Evolutionary conservation across 2,888 invertebrate species (phyloP), one percentile per base, ranked within the genome.

Genomic region (Spodoptera picta): DNA sequence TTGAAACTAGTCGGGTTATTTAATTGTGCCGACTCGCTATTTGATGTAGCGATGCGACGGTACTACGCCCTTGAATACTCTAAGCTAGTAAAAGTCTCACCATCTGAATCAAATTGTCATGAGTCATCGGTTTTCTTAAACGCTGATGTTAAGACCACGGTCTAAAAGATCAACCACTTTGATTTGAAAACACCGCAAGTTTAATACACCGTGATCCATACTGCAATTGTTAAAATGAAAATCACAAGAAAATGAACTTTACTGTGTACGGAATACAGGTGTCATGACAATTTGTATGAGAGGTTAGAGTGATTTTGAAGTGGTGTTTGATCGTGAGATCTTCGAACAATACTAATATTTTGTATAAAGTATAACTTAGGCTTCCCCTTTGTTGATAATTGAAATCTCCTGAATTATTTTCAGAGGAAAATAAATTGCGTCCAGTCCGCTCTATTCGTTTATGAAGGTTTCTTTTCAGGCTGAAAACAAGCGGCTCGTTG

Each of bases 171-270:
- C 66, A 67, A 83, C 82, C 83, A 81, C 89, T 88, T 90, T 90
- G 90, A 91, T 92, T 92, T 89, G 90, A 91, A 90, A 88, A 88
- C 88, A 92, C 92, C 91, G 89, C 92, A 92, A 90, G 64, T 83
- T 76, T 75, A 77, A 73, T 75, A 71, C 65, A 48, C 64, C 50
- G 69, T 69, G 69, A 76, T 65, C 57, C 52, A 65, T 45, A 50
- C 46, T 63, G 45, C 46, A 41, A 45, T 54, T 65, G 57, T 58
- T 48, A 41, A 69, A 73, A 66, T 73, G 41, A 51, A 62, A 70
- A 58, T 36, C 14, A 58, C 43, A 2, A 41, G 44, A 73, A 75
- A 62, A 58, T 50, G 49, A 10, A 52, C 65, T 61, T 47, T 65
- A 49, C 27, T 0, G 0, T 0, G 1, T 9, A 7, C 4, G 2